Base-by-base conservation (phyloP, 2,113 vertebrate genomes). In the Galbula dea region DNA sequence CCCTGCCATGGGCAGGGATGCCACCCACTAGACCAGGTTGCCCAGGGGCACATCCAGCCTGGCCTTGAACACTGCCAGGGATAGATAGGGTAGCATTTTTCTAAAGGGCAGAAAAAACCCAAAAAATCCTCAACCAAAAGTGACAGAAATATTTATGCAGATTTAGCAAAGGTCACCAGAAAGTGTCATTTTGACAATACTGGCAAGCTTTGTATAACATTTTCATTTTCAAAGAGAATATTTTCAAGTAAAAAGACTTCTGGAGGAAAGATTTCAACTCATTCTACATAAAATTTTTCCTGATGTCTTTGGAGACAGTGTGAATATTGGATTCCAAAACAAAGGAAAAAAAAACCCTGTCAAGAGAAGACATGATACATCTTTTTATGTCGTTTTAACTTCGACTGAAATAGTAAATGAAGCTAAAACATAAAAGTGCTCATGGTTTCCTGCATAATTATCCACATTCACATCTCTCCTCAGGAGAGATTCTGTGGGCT, bases 341-440 rank as follows among this genome's bases (percentile, higher is more conserved):
- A 95, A 90, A 89, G 55, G 6, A 82, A 89, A 86, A 92, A 90
- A 74, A 43, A 21, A 7, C 34, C 4, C 80, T 94, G 75, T 94
- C 91, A 93, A 92, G 95, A 85, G 89, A 93, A 94, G 95, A 92
- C 87, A 92, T 63, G 66, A 92, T 94, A 94, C 29, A 89, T 79
- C 82, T 91, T 94, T 92, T 88, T 77, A 94, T 88, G 96, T 95
- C 54, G 79, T 76, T 96, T 96, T 89, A 93, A 78, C 71, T 95
- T 94, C 59, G 87, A 91, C 71, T 94, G 92, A 87, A 87, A 93
- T 73, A 94, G 94, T 83, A 95, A 92, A 91, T 89, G 71, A 95
- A 94, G 51, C 55, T 89, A 92, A 92, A 95, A 85, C 71, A 95
- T 94, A 57, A 89, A 96, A 93, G 79, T 62, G 34, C 75, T 92